phyloP scores from a whole-genome alignment of 1,140 invertebrate species.

The Drosophila pectinifera region DNA sequence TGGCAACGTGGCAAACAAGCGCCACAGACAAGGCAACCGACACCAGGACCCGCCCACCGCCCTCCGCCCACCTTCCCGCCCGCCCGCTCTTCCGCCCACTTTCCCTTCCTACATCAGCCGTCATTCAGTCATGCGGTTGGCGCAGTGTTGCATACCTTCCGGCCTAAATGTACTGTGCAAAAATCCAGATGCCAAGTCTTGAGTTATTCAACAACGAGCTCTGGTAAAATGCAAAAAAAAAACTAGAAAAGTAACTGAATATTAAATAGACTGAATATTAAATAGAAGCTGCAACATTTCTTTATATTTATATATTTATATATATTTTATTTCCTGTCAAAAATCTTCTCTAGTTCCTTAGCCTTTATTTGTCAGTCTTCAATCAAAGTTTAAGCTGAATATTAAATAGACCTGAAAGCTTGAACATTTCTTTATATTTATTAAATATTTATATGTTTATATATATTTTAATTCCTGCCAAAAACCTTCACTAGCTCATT shows the following conservation, averaged over 20 bases:
- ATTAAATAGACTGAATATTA: too few species aligned
- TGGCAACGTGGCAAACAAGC: constrained; percentile 61
- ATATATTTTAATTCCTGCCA: too few species aligned
- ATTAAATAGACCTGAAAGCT: too few species aligned
- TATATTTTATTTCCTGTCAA: too few species aligned
- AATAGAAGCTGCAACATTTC: too few species aligned
- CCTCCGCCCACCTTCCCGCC: not conserved
- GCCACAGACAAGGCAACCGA: constrained; percentile 53
- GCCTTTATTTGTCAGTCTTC: too few species aligned
- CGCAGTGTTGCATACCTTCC: constrained; percentile 75
- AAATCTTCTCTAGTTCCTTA: too few species aligned
- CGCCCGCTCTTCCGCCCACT: not conserved
- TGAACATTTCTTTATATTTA: too few species aligned
- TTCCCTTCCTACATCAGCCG: constrained; percentile 22
- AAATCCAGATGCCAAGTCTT: not conserved
- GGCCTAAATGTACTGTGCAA: constrained; percentile 39
- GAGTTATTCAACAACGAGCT: not conserved
- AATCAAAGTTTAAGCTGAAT: not conserved
- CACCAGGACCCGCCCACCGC: constrained; percentile 4
- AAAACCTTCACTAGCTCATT: too few species aligned
- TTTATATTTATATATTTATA: not conserved
- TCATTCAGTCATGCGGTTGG: constrained; percentile 64
- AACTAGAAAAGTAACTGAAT: not conserved
- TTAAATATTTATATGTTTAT: too few species aligned
- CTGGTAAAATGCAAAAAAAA: not conserved